Evolutionary conservation across 2,888 invertebrate genomes (phyloP), one percentile per base, ranked within the genome.

Genomic region (Unio pictorum): DNA sequence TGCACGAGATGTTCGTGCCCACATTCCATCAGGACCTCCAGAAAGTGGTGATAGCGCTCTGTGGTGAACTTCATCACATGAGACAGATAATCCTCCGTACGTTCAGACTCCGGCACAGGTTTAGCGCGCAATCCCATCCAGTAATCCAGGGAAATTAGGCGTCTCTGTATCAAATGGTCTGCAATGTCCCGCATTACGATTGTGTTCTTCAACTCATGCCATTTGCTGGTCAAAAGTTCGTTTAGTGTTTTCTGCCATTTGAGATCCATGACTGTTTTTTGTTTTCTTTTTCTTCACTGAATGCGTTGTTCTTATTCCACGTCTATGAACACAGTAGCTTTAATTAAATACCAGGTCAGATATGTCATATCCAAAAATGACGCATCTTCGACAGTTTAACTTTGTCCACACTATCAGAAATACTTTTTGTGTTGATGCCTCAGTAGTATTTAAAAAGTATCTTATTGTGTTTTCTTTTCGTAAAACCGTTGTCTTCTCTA

Each of bases 101-200:
- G 61, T 59, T 77, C 77, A 4, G 77, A 77, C 62, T 77, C 77
- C 2, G 73, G 60, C 56, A 77, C 61, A 55, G 77, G 73, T 64
- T 77, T 77, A 26, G 77, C 69, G 56, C 75, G 74, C 28, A 77
- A 70, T 54, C 77, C 66, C 68, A 77, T 77, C 77, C 74, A 77
- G 70, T 77, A 77, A 58, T 77, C 77, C 5, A 77, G 69, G 61
- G 75, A 71, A 18, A 77, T 75, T 23, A 75, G 75, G 34, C 73
- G 59, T 28, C 72, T 71, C 59, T 77, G 77, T 55, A 77, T 77
- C n/a, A 77, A 70, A 58, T 77, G 67, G 65, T 77, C 77, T 3
- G 75, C 73, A 70, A 77, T 72, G 70, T 77, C 75, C 61, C 73
- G 73, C 73, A 77, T 68, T 17, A 77, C 77, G 11, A 77, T 69